Percentiles rank a stretch among this genome's conserved stretches.
Evolutionary conservation across 2,888 invertebrate genomes (phyloP).

Genomic region (Dioctria rufipes): DNA sequence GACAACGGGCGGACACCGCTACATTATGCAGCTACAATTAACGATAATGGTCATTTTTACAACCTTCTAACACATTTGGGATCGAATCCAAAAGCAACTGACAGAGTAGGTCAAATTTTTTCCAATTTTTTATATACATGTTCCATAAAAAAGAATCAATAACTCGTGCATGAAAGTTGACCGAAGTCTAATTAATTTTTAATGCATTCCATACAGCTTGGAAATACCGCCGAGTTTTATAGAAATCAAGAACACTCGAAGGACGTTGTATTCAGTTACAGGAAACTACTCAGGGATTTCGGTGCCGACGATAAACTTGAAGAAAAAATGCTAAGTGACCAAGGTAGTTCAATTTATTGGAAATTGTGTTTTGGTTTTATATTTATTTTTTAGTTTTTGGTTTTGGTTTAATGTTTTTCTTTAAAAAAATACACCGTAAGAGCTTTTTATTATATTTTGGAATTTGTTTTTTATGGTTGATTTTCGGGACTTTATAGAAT

Average conservation of each 20-base stretch:
- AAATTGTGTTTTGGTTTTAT: too few relatives aligned
- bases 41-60: constrained; percentile 90
- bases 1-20: constrained; percentile 87
- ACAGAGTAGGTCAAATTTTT: constrained; percentile 79
- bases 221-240: constrained; percentile 86
- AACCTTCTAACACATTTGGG: constrained; percentile 89
- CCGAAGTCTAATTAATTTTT: not conserved
- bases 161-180: not conserved
- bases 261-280: constrained; percentile 77
- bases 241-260: constrained; percentile 74
- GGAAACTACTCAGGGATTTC: constrained; percentile 78
- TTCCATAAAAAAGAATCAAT: constrained; percentile 13
- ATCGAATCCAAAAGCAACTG: constrained; percentile 85
- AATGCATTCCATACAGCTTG: constrained; percentile 74
- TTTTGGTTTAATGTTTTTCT: constrained; percentile 18
- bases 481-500: not conserved
- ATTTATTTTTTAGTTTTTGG: too few relatives aligned
- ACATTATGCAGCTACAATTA: constrained; percentile 88
- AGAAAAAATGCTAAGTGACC: constrained; percentile 82
- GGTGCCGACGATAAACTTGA: constrained; percentile 79
- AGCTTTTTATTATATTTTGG: constrained; percentile 47
- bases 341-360: constrained; percentile 75
- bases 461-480: not conserved
- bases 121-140: constrained; percentile 58
- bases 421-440: constrained; percentile 5